These are phyloP conservation scores for Girardinus metallicus DNA, from an alignment of 2,797 vertebrate genomes.

Conservation along the genomic window DNA sequence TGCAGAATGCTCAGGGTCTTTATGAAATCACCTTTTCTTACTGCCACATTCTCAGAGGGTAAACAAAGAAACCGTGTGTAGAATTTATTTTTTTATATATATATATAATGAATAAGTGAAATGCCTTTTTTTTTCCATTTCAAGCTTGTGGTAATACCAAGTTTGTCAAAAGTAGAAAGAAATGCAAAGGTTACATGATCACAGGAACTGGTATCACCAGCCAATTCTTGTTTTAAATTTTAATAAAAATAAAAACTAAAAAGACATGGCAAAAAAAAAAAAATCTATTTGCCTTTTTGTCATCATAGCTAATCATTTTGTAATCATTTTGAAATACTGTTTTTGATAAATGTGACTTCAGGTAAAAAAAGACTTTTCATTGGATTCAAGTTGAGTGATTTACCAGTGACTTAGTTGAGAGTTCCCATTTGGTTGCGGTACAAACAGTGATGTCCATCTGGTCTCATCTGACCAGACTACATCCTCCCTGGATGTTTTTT, in stretches of 20 bases:
- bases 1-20: conserved; percentile 38
- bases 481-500: background rate
- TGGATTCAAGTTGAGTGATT: background rate
- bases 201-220: background rate
- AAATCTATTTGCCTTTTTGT: background rate
- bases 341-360: background rate
- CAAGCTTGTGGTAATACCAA: background rate
- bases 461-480: background rate
- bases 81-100: background rate
- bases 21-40: conserved; percentile 43
- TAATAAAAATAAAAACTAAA: background rate
- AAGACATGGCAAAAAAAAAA: background rate
- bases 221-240: background rate
- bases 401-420: background rate
- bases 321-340: too few relatives aligned
- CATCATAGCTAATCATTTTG: background rate
- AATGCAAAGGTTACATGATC: background rate
- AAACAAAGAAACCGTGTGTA: background rate
- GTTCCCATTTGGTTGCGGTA: background rate
- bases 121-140: background rate
- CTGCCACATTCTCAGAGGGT: background rate
- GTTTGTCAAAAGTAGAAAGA: background rate
- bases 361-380: background rate
- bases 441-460: background rate
- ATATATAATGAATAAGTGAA: background rate